A percentile compares a stretch with the other conserved stretches of the same genome.
These are phyloP conservation scores for Bubo blakistoni DNA, from an alignment of 2,113 vertebrate species.

Conservation along the genomic window DNA sequence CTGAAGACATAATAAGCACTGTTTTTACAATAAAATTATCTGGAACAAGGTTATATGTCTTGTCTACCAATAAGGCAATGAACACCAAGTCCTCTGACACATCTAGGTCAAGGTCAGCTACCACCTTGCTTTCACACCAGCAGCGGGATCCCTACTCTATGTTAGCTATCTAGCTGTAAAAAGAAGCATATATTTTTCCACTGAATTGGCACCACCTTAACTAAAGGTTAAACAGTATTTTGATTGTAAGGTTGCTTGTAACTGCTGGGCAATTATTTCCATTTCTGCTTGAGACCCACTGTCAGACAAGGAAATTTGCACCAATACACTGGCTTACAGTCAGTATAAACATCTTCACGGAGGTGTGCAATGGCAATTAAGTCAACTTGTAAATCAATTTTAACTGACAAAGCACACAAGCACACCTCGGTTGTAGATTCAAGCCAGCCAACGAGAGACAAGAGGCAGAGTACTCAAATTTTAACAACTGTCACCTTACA, in stretches of 20 bases:
- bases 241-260: not conserved
- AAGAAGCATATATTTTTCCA: accelerated
- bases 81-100: accelerated
- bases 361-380: not conserved
- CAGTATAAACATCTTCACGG: not conserved
- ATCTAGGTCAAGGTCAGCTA: not conserved
- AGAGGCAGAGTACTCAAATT: not conserved
- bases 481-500: not conserved
- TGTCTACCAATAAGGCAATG: not conserved
- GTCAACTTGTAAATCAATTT: not conserved
- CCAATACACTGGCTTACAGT: not conserved
- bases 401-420: not conserved
- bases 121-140: not conserved
- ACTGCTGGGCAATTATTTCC: not conserved
- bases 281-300: not conserved
- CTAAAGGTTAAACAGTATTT: not conserved
- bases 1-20: not conserved
- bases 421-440: not conserved
- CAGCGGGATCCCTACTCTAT: not conserved
- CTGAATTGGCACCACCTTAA: not conserved
- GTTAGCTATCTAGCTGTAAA: not conserved
- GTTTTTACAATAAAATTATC: not conserved
- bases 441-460: not conserved
- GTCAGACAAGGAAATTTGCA: not conserved
- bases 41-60: not conserved